Conservation (phyloP, 2,797 vertebrate species). For the Macroramphosus scolopax region DNA sequence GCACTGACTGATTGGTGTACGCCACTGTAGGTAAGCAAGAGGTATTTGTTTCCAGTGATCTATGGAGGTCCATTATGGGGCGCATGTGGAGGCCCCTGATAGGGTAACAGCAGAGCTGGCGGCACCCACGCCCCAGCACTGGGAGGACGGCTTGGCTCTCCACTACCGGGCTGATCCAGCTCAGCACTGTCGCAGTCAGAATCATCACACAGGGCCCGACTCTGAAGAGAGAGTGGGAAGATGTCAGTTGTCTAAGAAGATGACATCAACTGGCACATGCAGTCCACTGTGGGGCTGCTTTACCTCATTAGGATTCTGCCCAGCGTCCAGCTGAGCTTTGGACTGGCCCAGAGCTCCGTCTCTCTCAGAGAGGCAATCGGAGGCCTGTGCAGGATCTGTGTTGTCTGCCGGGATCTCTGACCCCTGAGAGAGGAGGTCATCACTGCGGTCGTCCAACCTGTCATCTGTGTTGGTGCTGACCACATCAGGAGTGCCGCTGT, state of each 20-base stretch:
- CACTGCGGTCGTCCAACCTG: slow-evolving; percentile 85
- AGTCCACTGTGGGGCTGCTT: slow-evolving; percentile 15
- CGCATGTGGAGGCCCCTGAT: slow-evolving; percentile 59
- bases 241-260: background rate
- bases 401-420: slow-evolving; percentile 87
- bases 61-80: slow-evolving; percentile 67
- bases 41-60: slow-evolving; percentile 47
- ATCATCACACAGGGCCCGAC: slow-evolving; percentile 81
- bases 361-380: slow-evolving; percentile 78
- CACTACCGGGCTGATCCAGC: slow-evolving; percentile 88
- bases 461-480: slow-evolving; percentile 93
- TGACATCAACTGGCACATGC: slow-evolving; percentile 21
- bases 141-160: slow-evolving; percentile 84
- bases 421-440: slow-evolving; percentile 87
- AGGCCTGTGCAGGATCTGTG: slow-evolving; percentile 69
- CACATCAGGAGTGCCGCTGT: slow-evolving; percentile 90
- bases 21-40: slow-evolving; percentile 42
- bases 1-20: slow-evolving; percentile 58
- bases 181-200: slow-evolving; percentile 93
- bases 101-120: slow-evolving; percentile 42
- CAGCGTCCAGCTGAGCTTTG: slow-evolving; percentile 78
- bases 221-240: slow-evolving; percentile 50
- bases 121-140: slow-evolving; percentile 80
- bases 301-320: slow-evolving; percentile 79
- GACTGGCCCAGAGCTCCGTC: slow-evolving; percentile 73